Evolutionary conservation across 2,888 invertebrate genomes (phyloP), one percentile per base, ranked within the genome.

Genomic region (Ennomos fuscantarius): DNA sequence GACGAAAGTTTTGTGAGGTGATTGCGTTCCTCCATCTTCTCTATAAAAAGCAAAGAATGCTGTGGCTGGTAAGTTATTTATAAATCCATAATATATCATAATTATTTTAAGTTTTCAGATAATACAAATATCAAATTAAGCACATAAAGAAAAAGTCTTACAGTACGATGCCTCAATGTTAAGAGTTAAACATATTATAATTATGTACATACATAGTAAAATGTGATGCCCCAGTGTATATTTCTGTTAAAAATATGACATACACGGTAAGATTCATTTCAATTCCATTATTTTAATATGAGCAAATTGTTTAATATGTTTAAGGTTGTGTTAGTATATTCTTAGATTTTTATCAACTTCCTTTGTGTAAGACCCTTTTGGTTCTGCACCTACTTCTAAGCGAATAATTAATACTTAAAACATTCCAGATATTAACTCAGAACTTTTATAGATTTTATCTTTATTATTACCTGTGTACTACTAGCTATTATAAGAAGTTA

Each of bases 281-380:
- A 61, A 61, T 61, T 61, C 61, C 61, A 50, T 61, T 15, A 43
- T 52, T 24, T 31, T 50, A 43, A 47, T 10, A 39, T 62, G 55
- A 62, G 58, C 58, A 62, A 62, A 45, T 49, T 39, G 41, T 53
- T 52, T 45, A 51, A 15, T 15, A 41, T 40, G 44, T 40, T 36
- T 41, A 35, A 42, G 8, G 47, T 42, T 37, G 11, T 13, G 10
- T 40, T 41, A 24, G 1, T 24, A 39, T n/a, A 6, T 31, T 39
- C 37, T 46, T 32, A 51, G 31, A 12, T 37, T 36, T 42, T 36
- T 34, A 10, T 34, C 35, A 47, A 36, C 11, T 43, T 42, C 9
- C 10, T 33, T 39, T 37, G 32, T 12, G 34, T 48, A 24, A 42
- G 31, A 32, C 12, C 6, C 8, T 39, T 31, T 32, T 44, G 33